Percentiles rank a stretch among this genome's conserved stretches.
Evolutionary conservation across 2,888 invertebrate species (phyloP).

Genomic region (Phanerotoma sp.): DNA sequence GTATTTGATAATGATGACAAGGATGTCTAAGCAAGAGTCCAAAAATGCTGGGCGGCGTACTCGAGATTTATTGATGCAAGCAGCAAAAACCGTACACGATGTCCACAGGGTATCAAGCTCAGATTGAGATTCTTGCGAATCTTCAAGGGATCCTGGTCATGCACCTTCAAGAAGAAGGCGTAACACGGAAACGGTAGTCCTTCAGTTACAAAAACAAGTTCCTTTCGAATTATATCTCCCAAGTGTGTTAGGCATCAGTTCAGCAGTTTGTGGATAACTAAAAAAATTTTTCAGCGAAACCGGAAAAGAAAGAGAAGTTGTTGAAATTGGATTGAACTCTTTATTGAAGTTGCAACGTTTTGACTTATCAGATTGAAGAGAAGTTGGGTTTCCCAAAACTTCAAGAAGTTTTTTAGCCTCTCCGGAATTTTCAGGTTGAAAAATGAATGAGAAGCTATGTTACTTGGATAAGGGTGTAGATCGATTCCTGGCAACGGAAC

Average conservation of each 20-base stretch:
- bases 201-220: too few species aligned
- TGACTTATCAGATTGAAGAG: conserved; percentile 23
- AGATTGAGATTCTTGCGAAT: too few species aligned
- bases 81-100: too few species aligned
- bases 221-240: too few species aligned
- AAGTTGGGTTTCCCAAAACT: conserved; percentile 24
- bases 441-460: conserved; percentile 36
- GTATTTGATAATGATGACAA: too few species aligned
- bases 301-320: background rate
- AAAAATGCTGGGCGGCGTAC: too few species aligned
- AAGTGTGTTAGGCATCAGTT: background rate
- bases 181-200: too few species aligned
- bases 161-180: too few species aligned
- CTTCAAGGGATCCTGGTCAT: too few species aligned
- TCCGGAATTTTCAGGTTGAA: conserved; percentile 25
- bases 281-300: background rate
- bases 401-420: conserved; percentile 22
- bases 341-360: conserved; percentile 23
- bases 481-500: conserved; percentile 15
- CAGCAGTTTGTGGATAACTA: background rate
- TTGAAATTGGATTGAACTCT: background rate
- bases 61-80: too few species aligned
- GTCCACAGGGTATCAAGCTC: too few species aligned
- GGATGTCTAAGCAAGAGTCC: too few species aligned
- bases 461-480: conserved; percentile 19